Base-by-base conservation (phyloP, 2,113 vertebrate genomes). In the Aptenodytes patagonicus region DNA sequence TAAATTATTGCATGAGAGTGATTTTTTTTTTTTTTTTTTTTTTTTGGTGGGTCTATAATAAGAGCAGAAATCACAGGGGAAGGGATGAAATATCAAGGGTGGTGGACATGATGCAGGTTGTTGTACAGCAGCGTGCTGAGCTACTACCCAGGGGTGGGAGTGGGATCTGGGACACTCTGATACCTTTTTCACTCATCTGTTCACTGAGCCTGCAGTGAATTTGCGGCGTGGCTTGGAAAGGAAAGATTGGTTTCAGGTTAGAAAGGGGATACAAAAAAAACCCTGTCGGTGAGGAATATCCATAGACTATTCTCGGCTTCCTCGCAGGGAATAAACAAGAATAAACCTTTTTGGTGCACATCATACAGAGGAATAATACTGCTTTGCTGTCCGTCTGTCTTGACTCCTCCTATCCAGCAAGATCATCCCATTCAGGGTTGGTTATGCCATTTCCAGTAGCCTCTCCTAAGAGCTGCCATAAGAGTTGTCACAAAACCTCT, bases 381-480 rank as follows among this genome's bases (percentile, higher is more conserved):
- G 57, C 76, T 89, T 72, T 76, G 25, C 62, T 82, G 7, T 40
- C 19, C 70, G 4, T 40, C 26, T 60, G 5, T 68, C 66, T 82
- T 90, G 55, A 13, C 19, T 71, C 19, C 44, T 87, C 40, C 22
- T 69, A 6, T 9, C 13, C 52, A 47, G 38, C 44, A 19, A 34
- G 55, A 44, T 34, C 26, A 17, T 34, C n/a, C 31, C 3, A 0
- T 1, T 17, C 19, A 3, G 42, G 9, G 10, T 1, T 77, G 83
- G 75, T 36, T 73, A 9, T 73, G 31, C 66, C 11, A 1, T 52
- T 80, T 54, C 34, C 31, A 11, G 21, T 28, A 54, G 18, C 29
- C 7, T 60, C 38, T 71, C 42, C 19, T 28, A 54, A 26, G 26
- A 61, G 31, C 0, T 78, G 38, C 60, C 3, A 0, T 58, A 31